Percentiles rank a stretch among this genome's conserved stretches.
These are phyloP conservation scores for Rhinoderma darwinii DNA, from an alignment of 2,113 vertebrate species.

Conservation along the genomic window DNA sequence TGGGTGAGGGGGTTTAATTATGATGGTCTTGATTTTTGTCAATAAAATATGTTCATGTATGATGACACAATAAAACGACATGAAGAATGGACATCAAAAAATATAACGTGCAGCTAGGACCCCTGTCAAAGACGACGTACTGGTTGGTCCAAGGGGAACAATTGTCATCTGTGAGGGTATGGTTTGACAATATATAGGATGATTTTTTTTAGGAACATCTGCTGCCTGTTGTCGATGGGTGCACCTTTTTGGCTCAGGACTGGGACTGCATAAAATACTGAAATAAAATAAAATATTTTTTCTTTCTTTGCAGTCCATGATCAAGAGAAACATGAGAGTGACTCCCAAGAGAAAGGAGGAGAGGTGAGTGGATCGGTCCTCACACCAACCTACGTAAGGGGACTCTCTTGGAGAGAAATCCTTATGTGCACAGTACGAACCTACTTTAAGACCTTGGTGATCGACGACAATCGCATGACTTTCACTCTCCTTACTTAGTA, in stretches of 20 bases:
- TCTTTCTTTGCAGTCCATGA: constrained; percentile 42
- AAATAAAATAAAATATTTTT: background rate
- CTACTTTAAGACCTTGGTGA: background rate
- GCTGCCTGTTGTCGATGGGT: background rate
- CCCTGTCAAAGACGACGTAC: background rate
- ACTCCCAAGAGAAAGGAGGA: constrained; percentile 36
- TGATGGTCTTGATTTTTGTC: background rate
- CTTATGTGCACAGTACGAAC: background rate
- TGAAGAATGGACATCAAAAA: background rate
- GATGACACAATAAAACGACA: background rate
- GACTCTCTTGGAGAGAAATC: background rate
- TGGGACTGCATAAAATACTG: background rate
- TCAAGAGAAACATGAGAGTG: constrained; percentile 43
- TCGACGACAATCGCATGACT: background rate
- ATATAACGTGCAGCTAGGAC: background rate
- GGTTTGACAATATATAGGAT: background rate
- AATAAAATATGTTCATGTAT: background rate
- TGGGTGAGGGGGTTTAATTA: background rate
- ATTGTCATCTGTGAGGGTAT: background rate
- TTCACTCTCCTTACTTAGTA: background rate
- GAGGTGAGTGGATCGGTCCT: constrained; percentile 24
- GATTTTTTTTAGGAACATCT: background rate
- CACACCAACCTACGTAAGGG: background rate
- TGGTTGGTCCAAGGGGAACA: background rate
- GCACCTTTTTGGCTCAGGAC: background rate